Conservation (phyloP, 2,113 vertebrate genomes). For the Chaetorhynchus papuensis region DNA sequence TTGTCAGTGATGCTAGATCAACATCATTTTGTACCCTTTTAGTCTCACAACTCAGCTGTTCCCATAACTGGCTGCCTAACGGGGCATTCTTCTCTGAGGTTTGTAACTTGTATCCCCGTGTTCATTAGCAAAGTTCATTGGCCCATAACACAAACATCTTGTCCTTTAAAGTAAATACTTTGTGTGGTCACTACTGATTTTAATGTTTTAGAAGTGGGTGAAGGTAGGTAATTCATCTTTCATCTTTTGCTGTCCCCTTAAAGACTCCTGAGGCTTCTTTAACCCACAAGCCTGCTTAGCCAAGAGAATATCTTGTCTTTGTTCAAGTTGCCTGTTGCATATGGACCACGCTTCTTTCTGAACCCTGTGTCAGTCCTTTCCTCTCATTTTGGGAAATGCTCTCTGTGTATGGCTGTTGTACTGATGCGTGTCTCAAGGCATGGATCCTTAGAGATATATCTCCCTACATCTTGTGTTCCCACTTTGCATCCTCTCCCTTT, state of each 20-base stretch:
- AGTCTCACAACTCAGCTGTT: neutral
- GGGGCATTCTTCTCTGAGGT: neutral
- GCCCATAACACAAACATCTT: neutral
- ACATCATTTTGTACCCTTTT: neutral
- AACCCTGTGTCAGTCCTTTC: neutral
- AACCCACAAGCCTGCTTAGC: neutral
- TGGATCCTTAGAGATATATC: neutral
- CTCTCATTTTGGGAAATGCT: neutral
- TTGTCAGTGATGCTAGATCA: neutral
- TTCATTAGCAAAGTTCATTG: neutral
- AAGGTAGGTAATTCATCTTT: neutral
- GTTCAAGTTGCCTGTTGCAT: neutral
- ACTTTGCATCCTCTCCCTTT: neutral
- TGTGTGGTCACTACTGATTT: neutral
- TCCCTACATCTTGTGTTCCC: neutral
- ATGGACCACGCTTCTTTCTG: neutral
- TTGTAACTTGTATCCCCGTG: accelerated
- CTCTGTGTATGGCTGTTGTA: neutral
- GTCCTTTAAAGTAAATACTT: neutral
- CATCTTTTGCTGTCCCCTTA: neutral
- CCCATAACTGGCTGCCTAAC: neutral
- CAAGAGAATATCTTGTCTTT: neutral
- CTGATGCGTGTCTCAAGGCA: neutral
- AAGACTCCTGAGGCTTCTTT: neutral
- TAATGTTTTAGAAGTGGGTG: neutral